Conservation (phyloP, 2,113 vertebrate species). For the Perccottus glenii region DNA sequence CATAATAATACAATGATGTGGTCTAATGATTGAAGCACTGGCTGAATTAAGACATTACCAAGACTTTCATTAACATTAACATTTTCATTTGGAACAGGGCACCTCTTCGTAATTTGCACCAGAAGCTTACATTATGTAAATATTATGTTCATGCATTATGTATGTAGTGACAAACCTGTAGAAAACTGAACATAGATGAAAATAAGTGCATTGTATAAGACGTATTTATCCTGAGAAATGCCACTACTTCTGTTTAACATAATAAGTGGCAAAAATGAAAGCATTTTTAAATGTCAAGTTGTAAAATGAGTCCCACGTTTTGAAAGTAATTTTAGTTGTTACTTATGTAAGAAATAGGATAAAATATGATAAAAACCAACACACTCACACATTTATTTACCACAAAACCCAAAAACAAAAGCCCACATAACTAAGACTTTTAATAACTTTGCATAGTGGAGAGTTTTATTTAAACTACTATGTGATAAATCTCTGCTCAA, state of each 20-base stretch:
- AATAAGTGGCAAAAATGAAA: not conserved
- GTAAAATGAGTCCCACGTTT: too few species aligned
- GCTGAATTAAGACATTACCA: constrained; percentile 9
- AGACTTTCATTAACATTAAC: constrained; percentile 15
- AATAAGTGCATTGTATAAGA: not conserved
- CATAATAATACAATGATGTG: constrained; percentile 9
- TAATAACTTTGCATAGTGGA: too few species aligned
- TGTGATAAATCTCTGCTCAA: too few species aligned
- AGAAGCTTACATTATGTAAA: constrained; percentile 4
- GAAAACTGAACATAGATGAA: not conserved
- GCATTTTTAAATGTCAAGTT: not conserved
- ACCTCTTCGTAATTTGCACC: not conserved
- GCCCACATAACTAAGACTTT: too few species aligned
- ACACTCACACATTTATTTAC: too few species aligned
- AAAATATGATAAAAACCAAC: too few species aligned
- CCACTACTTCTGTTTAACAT: not conserved
- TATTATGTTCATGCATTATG: constrained; percentile 4
- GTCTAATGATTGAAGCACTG: not conserved
- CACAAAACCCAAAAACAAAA: too few species aligned
- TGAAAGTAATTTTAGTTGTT: too few species aligned
- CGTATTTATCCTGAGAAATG: too few species aligned
- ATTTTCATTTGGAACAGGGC: constrained; percentile 1
- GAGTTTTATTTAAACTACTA: too few species aligned
- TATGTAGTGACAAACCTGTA: not conserved
- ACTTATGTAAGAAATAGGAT: too few species aligned